These are phyloP conservation scores for Pholis gunnellus DNA, from an alignment of 2,113 vertebrate species.

Conservation along the genomic window DNA sequence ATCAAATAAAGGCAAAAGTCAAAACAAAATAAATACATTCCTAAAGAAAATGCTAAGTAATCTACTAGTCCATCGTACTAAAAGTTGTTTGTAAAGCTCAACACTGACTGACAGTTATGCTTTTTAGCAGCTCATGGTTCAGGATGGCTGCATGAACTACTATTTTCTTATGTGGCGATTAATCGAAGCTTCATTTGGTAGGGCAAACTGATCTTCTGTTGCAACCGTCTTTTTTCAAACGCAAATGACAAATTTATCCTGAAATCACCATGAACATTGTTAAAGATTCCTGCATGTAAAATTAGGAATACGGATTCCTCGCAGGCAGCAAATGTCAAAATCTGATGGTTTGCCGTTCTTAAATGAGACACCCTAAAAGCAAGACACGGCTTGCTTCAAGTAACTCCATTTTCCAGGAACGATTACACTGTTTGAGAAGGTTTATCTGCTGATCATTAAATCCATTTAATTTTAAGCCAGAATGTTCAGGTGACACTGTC, in stretches of 20 bases:
- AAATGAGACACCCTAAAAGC: constrained; percentile 10
- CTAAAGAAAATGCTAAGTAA: no score
- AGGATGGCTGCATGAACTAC: background rate
- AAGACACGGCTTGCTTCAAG: constrained; percentile 39
- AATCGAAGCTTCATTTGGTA: background rate
- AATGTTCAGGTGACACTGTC: constrained; percentile 6
- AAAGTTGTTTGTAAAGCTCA: background rate
- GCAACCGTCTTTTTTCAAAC: background rate
- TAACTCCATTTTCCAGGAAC: constrained; percentile 13
- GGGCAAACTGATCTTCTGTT: background rate
- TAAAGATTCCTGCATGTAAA: background rate
- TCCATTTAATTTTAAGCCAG: constrained; percentile 37
- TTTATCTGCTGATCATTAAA: constrained; percentile 49
- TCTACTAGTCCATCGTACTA: no score
- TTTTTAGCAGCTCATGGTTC: background rate
- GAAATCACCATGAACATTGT: background rate
- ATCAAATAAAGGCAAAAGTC: background rate
- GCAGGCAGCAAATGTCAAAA: background rate
- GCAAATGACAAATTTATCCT: background rate
- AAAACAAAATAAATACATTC: background rate
- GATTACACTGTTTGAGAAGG: background rate
- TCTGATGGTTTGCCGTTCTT: background rate
- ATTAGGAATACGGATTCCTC: background rate
- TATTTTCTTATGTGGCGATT: background rate
- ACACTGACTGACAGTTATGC: background rate